Percentiles rank a stretch among this genome's conserved stretches.
These are phyloP conservation scores for Drosophila busckii DNA, from an alignment of 1,140 invertebrate genomes.

Conservation along the genomic window DNA sequence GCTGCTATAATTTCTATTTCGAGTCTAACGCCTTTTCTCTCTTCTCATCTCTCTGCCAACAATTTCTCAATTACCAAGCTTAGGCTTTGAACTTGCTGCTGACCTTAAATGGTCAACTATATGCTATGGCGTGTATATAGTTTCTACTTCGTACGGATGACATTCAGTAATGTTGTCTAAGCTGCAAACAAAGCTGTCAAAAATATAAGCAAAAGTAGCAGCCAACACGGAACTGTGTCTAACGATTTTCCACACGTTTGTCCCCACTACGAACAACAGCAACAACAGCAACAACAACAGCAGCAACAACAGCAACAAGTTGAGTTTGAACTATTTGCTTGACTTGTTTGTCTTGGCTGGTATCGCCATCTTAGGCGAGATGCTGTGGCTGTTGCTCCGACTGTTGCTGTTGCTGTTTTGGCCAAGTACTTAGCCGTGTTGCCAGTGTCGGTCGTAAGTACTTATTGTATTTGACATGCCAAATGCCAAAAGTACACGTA, in stretches of 20 bases:
- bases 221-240: conserved; percentile 35
- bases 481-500: conserved; percentile 77
- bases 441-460: conserved; percentile 29
- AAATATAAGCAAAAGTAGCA: conserved; percentile 29
- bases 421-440: conserved; percentile 31
- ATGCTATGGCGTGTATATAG: background rate
- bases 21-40: no score
- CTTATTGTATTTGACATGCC: conserved; percentile 78
- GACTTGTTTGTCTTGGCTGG: conserved; percentile 27
- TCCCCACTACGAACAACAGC: no score
- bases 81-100: conserved; percentile 36
- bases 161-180: conserved; percentile 44
- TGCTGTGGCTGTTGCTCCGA: no score
- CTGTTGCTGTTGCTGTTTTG: conserved; percentile 8
- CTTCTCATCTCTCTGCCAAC: conserved; percentile 11
- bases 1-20: no score
- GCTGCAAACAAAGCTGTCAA: conserved; percentile 45
- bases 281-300: no score
- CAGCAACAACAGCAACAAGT: no score
- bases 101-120: conserved; percentile 41
- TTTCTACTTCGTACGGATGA: conserved; percentile 18
- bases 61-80: conserved; percentile 22
- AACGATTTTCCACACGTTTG: no score
- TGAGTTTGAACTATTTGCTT: conserved; percentile 15
- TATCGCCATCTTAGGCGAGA: conserved; percentile 42